A percentile compares a stretch with the other conserved stretches of the same genome.
These are phyloP conservation scores for Mastomys coucha DNA, from an alignment of 2,113 vertebrate genomes.

Conservation along the genomic window DNA sequence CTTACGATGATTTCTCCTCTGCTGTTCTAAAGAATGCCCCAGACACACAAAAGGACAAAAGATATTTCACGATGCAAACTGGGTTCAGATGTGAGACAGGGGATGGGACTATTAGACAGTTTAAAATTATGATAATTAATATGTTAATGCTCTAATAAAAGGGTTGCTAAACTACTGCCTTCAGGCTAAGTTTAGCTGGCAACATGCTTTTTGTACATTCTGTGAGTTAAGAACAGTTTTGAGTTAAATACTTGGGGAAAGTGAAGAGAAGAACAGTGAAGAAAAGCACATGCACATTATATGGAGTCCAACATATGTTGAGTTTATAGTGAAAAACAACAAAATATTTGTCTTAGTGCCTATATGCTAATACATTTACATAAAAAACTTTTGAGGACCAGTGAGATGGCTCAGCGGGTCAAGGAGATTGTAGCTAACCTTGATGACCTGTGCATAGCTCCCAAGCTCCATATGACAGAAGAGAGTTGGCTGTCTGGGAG, in stretches of 20 bases:
- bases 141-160: background rate
- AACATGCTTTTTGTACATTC: background rate
- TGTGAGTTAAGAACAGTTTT: background rate
- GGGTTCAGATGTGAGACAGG: background rate
- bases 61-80: background rate
- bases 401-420: background rate
- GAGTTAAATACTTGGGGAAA: background rate
- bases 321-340: background rate
- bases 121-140: slow-evolving; percentile 20
- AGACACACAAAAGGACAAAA: background rate
- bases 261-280: background rate
- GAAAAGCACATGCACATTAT: background rate
- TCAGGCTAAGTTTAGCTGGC: background rate
- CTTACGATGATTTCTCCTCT: background rate
- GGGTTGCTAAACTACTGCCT: background rate
- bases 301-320: background rate
- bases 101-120: background rate
- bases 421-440: no score
- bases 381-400: background rate
- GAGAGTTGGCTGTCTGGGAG: background rate
- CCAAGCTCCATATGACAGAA: background rate
- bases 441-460: no score
- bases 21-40: background rate
- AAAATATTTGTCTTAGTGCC: background rate
- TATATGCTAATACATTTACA: background rate